Evolutionary conservation across 2,888 invertebrate genomes (phyloP), one percentile per base, ranked within the genome.

Genomic region (Physocephala rufipes): DNA sequence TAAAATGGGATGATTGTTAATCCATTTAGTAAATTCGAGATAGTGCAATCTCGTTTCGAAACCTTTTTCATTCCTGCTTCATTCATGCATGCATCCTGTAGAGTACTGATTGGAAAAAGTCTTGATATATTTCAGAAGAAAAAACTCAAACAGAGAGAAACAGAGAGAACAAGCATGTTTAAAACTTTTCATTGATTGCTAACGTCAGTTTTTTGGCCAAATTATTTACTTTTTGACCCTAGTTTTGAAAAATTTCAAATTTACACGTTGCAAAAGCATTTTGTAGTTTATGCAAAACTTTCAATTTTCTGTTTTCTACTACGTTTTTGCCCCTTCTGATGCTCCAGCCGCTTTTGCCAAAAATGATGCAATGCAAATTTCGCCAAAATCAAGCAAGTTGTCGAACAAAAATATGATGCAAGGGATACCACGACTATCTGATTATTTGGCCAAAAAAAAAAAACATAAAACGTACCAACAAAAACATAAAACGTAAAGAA

Each of bases 51-150:
- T 26, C 59, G 16, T 24, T 28, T 59, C 19, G 3, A 59, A 74
- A 74, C 71, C 71, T 36, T 36, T 36, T 71, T 74, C 71, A 4
- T 9, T 36, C 9, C 36, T 36, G 9, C 36, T 36, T 9, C 36
- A 9, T 36, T 36, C 4, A 4, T 36, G 5, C 36, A 36, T 36
- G 9, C 36, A 4, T 36, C 4, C 9, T 36, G 36, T 36, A 36
- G 36, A 9, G 36, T 36, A 9, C 36, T 36, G 4, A 36, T 36
- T 9, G 5, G 36, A 36, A 36, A 36, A 7, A 9, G 9, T 9
- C 9, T 36, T 36, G 36, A 36, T 7, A 36, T 36, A 53, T 53
- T 53, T 53, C n/a, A 21, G 9, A 4, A 51, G 51, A 51, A 4
- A 53, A 21, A 19, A 53, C 36, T 36, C n/a, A n/a, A n/a, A 36